Conservation (phyloP, 2,113 vertebrate genomes). For the Embiotoca jacksoni region DNA sequence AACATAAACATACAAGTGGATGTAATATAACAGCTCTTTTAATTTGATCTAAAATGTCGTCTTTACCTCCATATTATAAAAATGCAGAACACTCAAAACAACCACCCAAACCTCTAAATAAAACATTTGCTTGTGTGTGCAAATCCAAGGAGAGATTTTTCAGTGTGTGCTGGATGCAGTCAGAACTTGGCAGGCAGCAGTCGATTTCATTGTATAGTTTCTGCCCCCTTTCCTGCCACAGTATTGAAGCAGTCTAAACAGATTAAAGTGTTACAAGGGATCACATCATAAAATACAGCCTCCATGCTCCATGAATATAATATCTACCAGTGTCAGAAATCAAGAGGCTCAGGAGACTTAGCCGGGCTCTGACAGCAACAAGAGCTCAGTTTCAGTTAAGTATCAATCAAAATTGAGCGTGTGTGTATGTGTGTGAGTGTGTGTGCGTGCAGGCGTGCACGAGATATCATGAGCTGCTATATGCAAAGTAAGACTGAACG, state of each 20-base stretch:
- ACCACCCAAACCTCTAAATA: constrained; percentile 24
- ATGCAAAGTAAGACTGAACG: constrained; percentile 69
- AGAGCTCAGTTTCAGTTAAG: constrained; percentile 84
- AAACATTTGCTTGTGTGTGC: constrained; percentile 43
- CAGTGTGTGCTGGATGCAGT: constrained; percentile 37
- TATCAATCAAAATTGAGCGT: constrained; percentile 82
- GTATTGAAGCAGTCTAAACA: constrained; percentile 83
- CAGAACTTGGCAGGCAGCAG: constrained; percentile 69
- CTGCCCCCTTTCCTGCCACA: constrained; percentile 68
- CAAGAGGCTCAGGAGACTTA: constrained; percentile 80
- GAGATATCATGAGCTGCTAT: constrained; percentile 65
- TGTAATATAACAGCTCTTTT: background rate
- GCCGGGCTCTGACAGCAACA: constrained; percentile 81
- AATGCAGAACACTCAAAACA: constrained; percentile 6
- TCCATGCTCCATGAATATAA: constrained; percentile 75
- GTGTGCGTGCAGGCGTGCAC: constrained; percentile 36
- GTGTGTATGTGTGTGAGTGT: constrained; percentile 26
- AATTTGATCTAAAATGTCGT: background rate
- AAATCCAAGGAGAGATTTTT: constrained; percentile 56
- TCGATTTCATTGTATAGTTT: constrained; percentile 67
- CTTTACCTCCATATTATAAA: background rate
- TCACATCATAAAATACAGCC: constrained; percentile 80
- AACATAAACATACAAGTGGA: constrained; percentile 4
- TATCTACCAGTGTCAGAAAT: constrained; percentile 83
- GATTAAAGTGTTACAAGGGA: constrained; percentile 84